These are phyloP conservation scores for Junonia oenone DNA, from an alignment of 2,888 invertebrate species.

Conservation along the genomic window DNA sequence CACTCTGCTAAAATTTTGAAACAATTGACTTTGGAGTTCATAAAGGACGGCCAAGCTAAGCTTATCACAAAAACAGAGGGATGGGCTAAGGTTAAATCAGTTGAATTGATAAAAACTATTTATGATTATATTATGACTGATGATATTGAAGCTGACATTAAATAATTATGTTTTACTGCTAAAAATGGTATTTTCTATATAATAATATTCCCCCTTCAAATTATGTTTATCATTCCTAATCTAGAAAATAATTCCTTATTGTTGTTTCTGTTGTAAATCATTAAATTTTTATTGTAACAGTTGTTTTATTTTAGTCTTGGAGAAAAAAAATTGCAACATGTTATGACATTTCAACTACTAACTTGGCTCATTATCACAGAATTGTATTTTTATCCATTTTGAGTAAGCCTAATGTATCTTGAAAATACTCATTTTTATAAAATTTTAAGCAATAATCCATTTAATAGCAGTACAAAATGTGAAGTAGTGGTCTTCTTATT, in stretches of 20 bases:
- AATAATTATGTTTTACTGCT: constrained; percentile 12
- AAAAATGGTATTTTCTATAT: background rate
- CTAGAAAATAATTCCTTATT: background rate
- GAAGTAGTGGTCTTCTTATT: too few species aligned
- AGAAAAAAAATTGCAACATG: background rate
- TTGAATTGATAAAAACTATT: constrained; percentile 63
- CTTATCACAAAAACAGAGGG: constrained; percentile 66
- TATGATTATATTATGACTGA: constrained; percentile 66
- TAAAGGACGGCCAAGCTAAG: constrained; percentile 67
- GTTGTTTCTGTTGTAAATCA: background rate
- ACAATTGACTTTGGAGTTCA: constrained; percentile 60
- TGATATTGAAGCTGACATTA: constrained; percentile 52
- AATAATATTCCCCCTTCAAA: background rate
- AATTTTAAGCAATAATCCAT: too few species aligned
- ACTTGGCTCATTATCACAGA: too few species aligned
- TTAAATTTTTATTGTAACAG: background rate
- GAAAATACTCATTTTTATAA: too few species aligned
- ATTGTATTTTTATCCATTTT: too few species aligned
- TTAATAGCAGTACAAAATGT: too few species aligned
- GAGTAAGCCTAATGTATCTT: too few species aligned
- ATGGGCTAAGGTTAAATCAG: constrained; percentile 62
- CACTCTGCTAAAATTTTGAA: constrained; percentile 61
- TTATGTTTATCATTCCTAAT: background rate
- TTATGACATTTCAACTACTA: too few species aligned
- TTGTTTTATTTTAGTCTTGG: background rate